Conservation (phyloP, 1,140 invertebrate genomes). For the Drosophila kikkawai region DNA sequence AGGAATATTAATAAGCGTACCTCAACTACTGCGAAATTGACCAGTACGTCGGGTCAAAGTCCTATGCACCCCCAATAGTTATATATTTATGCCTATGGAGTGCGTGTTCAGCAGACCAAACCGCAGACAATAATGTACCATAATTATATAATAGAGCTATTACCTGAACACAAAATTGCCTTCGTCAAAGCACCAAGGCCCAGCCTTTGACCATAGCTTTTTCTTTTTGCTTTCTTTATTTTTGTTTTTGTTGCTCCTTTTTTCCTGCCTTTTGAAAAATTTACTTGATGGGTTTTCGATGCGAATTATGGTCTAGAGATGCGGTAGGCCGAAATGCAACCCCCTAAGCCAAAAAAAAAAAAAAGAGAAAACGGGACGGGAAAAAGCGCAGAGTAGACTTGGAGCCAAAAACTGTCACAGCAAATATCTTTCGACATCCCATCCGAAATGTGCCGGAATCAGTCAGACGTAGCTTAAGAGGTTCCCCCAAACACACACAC, state of each 20-base stretch:
- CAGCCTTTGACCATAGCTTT: conserved; percentile 49
- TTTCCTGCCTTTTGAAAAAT: conserved; percentile 21
- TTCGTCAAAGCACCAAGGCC: conserved; percentile 56
- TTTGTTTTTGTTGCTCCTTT: conserved; percentile 3
- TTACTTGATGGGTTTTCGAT: conserved; percentile 70
- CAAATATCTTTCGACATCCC: conserved; percentile 66
- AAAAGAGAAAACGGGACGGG: conserved; percentile 1
- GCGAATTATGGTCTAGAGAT: conserved; percentile 50
- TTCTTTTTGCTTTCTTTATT: not conserved
- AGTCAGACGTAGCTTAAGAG: conserved; percentile 69
- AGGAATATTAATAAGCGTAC: conserved; percentile 17
- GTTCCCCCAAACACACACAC: conserved; percentile 31
- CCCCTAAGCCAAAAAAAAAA: not conserved
- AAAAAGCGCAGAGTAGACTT: conserved; percentile 24
- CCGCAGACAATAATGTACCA: conserved; percentile 72
- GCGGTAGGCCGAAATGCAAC: conserved; percentile 32
- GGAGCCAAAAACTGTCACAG: conserved; percentile 68
- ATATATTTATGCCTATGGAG: not conserved
- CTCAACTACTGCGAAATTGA: conserved; percentile 7
- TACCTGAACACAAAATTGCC: conserved; percentile 65
- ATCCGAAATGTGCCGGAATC: conserved; percentile 66
- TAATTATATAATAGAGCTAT: conserved; percentile 82
- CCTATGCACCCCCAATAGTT: not conserved
- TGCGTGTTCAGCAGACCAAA: conserved; percentile 49
- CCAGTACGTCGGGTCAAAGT: conserved; percentile 39